Evolutionary conservation across 2,113 vertebrate genomes (phyloP).

Genomic region (Dasyprocta punctata): DNA sequence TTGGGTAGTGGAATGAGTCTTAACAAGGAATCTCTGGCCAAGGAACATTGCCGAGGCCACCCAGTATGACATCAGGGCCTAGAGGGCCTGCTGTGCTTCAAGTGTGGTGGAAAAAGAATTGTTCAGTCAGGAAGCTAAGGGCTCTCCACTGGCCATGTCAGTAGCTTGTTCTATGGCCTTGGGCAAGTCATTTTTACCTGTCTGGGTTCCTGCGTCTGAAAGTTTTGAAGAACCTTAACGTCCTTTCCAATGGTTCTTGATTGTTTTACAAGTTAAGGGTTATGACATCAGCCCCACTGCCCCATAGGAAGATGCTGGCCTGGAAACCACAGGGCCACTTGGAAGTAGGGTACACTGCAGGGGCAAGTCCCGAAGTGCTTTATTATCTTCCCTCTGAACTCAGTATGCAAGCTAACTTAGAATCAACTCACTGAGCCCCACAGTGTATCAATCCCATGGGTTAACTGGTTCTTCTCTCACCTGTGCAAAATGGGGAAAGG

Average conservation of each 20-base stretch:
- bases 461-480: neutral
- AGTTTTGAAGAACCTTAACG: neutral
- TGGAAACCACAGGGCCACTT: neutral
- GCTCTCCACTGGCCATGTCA: neutral
- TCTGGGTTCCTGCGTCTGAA: neutral
- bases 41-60: neutral
- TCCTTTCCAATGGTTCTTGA: constrained; percentile 30
- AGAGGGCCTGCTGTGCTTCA: neutral
- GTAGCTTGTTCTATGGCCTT: neutral
- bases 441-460: neutral
- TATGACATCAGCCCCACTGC: neutral
- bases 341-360: neutral
- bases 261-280: constrained; percentile 2
- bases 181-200: neutral
- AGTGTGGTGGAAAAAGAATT: neutral
- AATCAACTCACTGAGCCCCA: neutral
- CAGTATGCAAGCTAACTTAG: neutral
- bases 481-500: neutral
- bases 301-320: neutral
- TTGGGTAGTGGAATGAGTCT: neutral
- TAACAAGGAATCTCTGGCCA: constrained; percentile 3
- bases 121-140: neutral
- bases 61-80: neutral
- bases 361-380: neutral
- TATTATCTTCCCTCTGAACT: neutral